Base-by-base conservation (phyloP, 2,888 invertebrate genomes). In the Drosophila mimetica region DNA sequence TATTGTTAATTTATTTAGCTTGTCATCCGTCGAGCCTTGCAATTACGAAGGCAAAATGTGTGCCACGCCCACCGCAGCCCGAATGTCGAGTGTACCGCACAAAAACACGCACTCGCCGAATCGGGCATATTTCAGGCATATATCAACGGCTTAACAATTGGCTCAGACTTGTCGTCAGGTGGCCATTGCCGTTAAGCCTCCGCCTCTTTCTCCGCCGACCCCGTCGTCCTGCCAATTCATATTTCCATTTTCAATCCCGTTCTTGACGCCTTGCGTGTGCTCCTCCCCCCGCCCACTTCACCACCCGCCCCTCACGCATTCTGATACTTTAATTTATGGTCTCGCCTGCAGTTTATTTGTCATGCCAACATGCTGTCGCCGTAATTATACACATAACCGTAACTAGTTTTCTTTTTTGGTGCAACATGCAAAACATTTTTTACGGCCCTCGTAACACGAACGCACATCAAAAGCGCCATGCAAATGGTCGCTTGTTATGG, bases 271-370 rank as follows among this genome's bases (percentile, higher is more conserved):
- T 34, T 30, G 46, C 46, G 30, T 46, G 30, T 16, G 46, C 30
- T 13, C 36, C 41, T 11, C 11, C 30, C 32, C n/a, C 16, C 22
- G 22, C 14, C 32, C 22, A 8, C 22, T 25, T 22, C 13, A 0
- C 16, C 8, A 44, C 64, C 16, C 8, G 44, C 66, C 28, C 14
- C 57, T 52, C 77, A 81, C 81, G 85, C 77, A 84, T 79, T 85
- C 75, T 88, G 86, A 88, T 89, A 88, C 89, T 75, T 67, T 80
- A 82, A 88, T 88, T 88, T 89, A 89, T 88, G 76, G 76, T 65
- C 73, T 77, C 73, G 36, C 48, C 54, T 53, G 72, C 63, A 55
- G 75, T 77, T 86, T 80, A 81, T 88, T 80, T 77, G 76, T 79
- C 88, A 82, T 74, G 82, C 72, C 75, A 70, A 71, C 70, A 66